Conservation (phyloP, 2,113 vertebrate species). For the Semnornis frantzii region DNA sequence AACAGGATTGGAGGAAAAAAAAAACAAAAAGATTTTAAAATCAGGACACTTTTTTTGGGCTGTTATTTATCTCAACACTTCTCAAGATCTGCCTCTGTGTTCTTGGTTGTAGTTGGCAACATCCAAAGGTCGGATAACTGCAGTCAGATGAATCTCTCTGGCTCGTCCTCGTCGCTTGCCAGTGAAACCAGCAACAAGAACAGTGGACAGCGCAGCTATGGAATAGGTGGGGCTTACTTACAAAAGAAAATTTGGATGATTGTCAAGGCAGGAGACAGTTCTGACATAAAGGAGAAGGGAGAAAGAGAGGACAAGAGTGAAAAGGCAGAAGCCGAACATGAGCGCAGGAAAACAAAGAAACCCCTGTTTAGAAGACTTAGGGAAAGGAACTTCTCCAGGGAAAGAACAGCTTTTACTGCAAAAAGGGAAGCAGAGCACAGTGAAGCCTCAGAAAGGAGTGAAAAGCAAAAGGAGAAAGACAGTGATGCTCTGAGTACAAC, state of each 20-base stretch:
- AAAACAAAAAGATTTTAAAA: not conserved
- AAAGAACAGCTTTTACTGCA: slow-evolving; percentile 70
- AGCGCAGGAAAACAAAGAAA: slow-evolving; percentile 71
- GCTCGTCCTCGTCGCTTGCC: slow-evolving; percentile 87
- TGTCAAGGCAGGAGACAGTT: slow-evolving; percentile 70
- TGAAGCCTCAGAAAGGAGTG: slow-evolving; percentile 55
- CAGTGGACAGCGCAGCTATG: slow-evolving; percentile 84
- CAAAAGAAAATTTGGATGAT: slow-evolving; percentile 89
- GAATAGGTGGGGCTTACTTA: slow-evolving; percentile 95
- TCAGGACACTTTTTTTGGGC: not conserved
- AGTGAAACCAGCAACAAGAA: slow-evolving; percentile 87
- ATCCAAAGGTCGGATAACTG: slow-evolving; percentile 81
- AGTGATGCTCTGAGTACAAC: slow-evolving; percentile 67
- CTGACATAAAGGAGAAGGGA: slow-evolving; percentile 51
- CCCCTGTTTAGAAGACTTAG: slow-evolving; percentile 81
- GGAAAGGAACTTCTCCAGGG: slow-evolving; percentile 85
- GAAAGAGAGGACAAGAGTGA: slow-evolving; percentile 65
- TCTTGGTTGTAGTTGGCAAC: slow-evolving; percentile 78
- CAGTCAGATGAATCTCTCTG: slow-evolving; percentile 85
- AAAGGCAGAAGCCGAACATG: slow-evolving; percentile 65
- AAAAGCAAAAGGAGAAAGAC: slow-evolving; percentile 69
- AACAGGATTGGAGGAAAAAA: not conserved
- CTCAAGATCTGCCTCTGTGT: slow-evolving; percentile 56
- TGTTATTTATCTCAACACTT: not conserved
- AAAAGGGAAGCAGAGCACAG: slow-evolving; percentile 61